Base-by-base conservation (phyloP, 2,888 invertebrate genomes). In the Lithodes maja region DNA sequence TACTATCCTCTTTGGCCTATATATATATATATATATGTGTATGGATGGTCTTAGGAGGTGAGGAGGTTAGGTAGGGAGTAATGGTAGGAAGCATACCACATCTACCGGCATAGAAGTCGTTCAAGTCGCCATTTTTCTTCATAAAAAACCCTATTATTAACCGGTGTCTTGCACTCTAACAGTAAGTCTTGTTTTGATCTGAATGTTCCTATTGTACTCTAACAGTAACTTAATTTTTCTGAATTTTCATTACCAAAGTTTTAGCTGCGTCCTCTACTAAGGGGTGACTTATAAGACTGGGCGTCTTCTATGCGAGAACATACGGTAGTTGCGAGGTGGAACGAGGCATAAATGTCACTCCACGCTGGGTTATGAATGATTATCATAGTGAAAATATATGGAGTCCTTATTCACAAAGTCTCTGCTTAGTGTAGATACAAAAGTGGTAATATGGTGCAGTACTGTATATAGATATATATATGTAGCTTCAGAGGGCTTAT, bases 371-470 rank as follows among this genome's bases (percentile, higher is more conserved):
- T 71, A 71, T n/a, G 71, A 71, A 71, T n/a, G n/a, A 71, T 71
- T 71, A 71, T 71, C 5, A 17, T 71, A 71, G 3, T 71, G 71
- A 71, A 71, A 71, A 71, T 71, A 71, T 71, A 71, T 79, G 49
- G n/a, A 17, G 15, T 79, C n/a, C 12, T 79, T 49, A 77, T 49
- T 17, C 49, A 77, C 33, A 77, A 50, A 54, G 79, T 53, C 9
- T 79, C 53, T 53, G 15, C 53, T 79, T 53, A 79, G 54, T 33
- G 33, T 53, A 54, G 71, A 71, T 71, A 71, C 17, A 71, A 71
- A 71, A 71, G 17, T 71, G 71, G 12, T 61, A 7, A 61, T 61
- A 61, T 33, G 33, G 33, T 33, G 12, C 17, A 71, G 71, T 71
- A 71, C 71, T 7, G 61, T 12, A 61, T 61, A 61, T 7, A 61